Conservation (phyloP, 2,113 vertebrate species). For the Coreoperca whiteheadi region DNA sequence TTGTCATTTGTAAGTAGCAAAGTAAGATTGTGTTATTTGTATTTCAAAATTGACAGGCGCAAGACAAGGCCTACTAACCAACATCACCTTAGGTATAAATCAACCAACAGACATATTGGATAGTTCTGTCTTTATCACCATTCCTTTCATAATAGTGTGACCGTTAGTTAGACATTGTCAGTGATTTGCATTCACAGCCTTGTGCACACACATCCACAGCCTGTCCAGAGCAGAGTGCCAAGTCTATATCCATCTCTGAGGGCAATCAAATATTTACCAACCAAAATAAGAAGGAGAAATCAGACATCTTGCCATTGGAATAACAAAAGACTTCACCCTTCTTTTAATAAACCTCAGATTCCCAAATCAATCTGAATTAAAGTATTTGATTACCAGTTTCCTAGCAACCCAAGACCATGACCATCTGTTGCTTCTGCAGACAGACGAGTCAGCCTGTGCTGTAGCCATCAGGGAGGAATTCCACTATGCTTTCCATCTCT, state of each 20-base stretch:
- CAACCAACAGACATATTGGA: slow-evolving; percentile 11
- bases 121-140: slow-evolving; percentile 7
- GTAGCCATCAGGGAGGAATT: slow-evolving; percentile 82
- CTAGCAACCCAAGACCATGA: slow-evolving; percentile 83
- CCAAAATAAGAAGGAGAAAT: slow-evolving; percentile 57
- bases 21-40: neutral
- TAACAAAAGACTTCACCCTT: slow-evolving; percentile 74
- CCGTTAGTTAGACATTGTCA: slow-evolving; percentile 21
- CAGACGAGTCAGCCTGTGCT: slow-evolving; percentile 62
- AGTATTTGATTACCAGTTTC: slow-evolving; percentile 86
- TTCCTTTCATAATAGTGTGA: slow-evolving; percentile 8
- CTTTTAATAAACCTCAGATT: slow-evolving; percentile 78
- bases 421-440: slow-evolving; percentile 85
- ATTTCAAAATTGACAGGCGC: neutral
- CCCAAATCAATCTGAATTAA: slow-evolving; percentile 82
- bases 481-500: slow-evolving; percentile 67
- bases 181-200: slow-evolving; percentile 45
- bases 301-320: slow-evolving; percentile 65
- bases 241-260: slow-evolving; percentile 45
- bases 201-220: slow-evolving; percentile 20
- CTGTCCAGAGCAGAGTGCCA: slow-evolving; percentile 38
- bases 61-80: neutral
- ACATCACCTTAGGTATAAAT: slow-evolving; percentile 5
- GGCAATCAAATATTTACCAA: slow-evolving; percentile 62
- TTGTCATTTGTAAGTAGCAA: neutral